phyloP scores from a whole-genome alignment of 2,113 vertebrate species.

The Heloderma charlesbogerti region DNA sequence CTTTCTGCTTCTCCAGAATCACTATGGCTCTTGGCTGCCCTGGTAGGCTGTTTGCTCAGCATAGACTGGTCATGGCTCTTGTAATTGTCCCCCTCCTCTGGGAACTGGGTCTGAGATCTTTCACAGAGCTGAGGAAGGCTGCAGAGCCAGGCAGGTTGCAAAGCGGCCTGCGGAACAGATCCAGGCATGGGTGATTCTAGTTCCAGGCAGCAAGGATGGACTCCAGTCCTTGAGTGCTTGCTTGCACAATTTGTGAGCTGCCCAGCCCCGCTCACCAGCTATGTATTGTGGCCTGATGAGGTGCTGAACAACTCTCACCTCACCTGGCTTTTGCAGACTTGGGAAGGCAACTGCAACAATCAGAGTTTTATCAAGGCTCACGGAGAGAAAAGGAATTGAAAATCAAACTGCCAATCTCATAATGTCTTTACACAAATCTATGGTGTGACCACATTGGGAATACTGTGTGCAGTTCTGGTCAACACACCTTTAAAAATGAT shows the following conservation, averaged over 20 bases:
- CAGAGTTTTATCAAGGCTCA: neutral
- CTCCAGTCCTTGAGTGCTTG: too few relatives aligned
- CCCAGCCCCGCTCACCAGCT: neutral
- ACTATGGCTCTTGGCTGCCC: neutral
- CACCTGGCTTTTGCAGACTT: neutral
- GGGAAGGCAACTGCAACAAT: neutral
- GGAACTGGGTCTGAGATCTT: neutral
- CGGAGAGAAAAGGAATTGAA: too few relatives aligned
- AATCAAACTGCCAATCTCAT: too few relatives aligned
- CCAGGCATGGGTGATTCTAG: neutral
- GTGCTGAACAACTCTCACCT: too few relatives aligned
- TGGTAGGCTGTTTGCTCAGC: neutral
- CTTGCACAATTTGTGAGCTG: neutral
- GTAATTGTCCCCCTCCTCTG: neutral
- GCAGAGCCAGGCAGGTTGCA: neutral
- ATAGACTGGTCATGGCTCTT: neutral
- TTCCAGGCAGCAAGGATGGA: neutral
- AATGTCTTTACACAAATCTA: too few relatives aligned
- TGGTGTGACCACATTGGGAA: too few relatives aligned
- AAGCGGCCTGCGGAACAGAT: neutral
- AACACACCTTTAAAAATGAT: too few relatives aligned
- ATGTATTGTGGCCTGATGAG: neutral
- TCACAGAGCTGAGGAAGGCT: neutral
- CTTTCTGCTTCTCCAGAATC: neutral
- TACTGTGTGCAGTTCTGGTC: too few relatives aligned